Conservation (phyloP, 2,113 vertebrate genomes). For the Hirundichthys speculiger region DNA sequence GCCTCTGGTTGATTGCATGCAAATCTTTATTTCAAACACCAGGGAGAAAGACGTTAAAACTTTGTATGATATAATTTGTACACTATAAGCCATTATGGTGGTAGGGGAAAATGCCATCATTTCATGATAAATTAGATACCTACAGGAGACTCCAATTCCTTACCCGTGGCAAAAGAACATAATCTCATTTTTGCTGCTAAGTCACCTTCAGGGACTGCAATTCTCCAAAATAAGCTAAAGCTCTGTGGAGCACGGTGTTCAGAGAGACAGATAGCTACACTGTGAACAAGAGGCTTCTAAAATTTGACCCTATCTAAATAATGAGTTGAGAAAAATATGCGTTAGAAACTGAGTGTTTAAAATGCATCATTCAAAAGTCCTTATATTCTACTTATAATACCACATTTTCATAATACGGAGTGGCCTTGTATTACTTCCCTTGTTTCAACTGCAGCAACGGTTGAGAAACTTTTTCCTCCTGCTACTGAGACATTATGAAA, state of each 20-base stretch:
- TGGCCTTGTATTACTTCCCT: slow-evolving; percentile 11
- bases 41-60: slow-evolving; percentile 67
- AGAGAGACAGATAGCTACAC: slow-evolving; percentile 58
- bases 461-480: background rate
- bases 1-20: slow-evolving; percentile 50
- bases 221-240: slow-evolving; percentile 74
- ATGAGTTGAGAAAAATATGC: slow-evolving; percentile 33
- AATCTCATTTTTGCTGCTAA: slow-evolving; percentile 83
- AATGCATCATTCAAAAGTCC: slow-evolving; percentile 23
- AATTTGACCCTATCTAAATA: slow-evolving; percentile 62
- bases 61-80: slow-evolving; percentile 76
- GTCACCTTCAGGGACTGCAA: slow-evolving; percentile 79
- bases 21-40: slow-evolving; percentile 74
- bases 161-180: slow-evolving; percentile 78
- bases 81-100: slow-evolving; percentile 54
- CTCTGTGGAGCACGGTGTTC: slow-evolving; percentile 68
- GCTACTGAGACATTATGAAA: too few species aligned
- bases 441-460: too few species aligned
- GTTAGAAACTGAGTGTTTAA: slow-evolving; percentile 9
- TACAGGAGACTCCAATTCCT: slow-evolving; percentile 74
- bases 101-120: slow-evolving; percentile 62
- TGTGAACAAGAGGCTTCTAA: slow-evolving; percentile 69
- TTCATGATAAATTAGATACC: slow-evolving; percentile 79
- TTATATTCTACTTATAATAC: slow-evolving; percentile 16
- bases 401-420: background rate